Evolutionary conservation across 2,888 invertebrate species (phyloP).

Genomic region (Lamellibrachia satsuma): DNA sequence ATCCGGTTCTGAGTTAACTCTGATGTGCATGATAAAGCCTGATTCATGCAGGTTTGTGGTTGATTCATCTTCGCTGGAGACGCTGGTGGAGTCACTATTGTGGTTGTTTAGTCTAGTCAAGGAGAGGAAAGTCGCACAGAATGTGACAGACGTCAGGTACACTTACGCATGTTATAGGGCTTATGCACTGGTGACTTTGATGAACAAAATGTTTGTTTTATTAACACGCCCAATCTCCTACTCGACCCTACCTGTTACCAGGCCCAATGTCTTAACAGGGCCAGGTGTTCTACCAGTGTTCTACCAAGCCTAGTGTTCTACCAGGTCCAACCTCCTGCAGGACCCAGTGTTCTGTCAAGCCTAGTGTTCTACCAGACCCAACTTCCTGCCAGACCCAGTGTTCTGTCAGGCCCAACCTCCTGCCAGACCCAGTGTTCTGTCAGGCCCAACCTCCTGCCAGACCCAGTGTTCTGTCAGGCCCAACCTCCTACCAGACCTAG

Average conservation of each 20-base stretch:
- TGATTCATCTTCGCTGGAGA: not conserved
- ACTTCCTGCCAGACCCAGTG: no score
- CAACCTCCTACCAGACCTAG: no score
- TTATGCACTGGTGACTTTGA: not conserved
- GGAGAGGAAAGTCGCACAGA: not conserved
- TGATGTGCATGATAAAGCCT: not conserved
- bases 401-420: no score
- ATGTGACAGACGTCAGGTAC: not conserved
- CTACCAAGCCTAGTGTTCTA: no score
- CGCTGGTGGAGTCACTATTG: not conserved
- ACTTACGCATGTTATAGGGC: not conserved
- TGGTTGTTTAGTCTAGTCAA: not conserved
- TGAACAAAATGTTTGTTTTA: not conserved
- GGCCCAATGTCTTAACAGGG: not conserved
- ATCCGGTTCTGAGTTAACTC: not conserved
- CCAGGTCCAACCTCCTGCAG: no score
- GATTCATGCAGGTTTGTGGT: not conserved
- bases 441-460: no score
- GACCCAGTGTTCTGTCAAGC: no score
- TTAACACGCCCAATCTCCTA: not conserved
- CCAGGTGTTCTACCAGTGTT: not conserved
- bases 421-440: no score
- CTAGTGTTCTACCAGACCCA: no score
- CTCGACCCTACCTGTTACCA: not conserved
- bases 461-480: no score